Percentiles rank a stretch among this genome's conserved stretches.
Conservation (phyloP, 1,140 invertebrate species). For the Probaryconus sp. region DNA sequence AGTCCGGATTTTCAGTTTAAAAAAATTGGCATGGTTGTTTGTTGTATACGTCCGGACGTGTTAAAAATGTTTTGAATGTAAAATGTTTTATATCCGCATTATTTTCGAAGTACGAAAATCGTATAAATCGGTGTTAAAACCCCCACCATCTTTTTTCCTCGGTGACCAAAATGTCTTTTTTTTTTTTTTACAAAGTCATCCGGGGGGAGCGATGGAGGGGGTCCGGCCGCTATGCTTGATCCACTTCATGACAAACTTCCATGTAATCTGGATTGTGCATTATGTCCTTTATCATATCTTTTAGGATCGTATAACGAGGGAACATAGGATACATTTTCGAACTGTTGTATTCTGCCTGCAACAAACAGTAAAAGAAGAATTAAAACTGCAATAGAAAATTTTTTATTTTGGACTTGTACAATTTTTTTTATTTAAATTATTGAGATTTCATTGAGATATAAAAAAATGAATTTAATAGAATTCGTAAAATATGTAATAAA, state of each 20-base stretch:
- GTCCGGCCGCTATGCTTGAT: slow-evolving; percentile 77
- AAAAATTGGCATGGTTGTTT: slow-evolving; percentile 12
- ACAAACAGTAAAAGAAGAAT: slow-evolving; percentile 43
- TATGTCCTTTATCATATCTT: slow-evolving; percentile 97
- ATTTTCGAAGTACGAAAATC: slow-evolving; percentile 39
- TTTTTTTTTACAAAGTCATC: slow-evolving; percentile 71
- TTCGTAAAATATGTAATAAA: too few species aligned
- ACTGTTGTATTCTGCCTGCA: slow-evolving; percentile 90
- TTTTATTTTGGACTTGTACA: too few species aligned
- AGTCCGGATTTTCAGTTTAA: slow-evolving; percentile 25
- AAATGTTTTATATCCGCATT: slow-evolving; percentile 14
- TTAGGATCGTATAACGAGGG: slow-evolving; percentile 94
- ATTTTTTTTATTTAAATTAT: too few species aligned
- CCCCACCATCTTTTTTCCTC: slow-evolving; percentile 67
- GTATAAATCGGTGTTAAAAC: slow-evolving; percentile 46
- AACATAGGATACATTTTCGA: slow-evolving; percentile 95
- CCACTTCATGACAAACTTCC: slow-evolving; percentile 95
- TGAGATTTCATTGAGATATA: too few species aligned
- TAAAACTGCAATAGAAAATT: background rate
- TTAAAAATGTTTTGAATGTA: slow-evolving; percentile 10
- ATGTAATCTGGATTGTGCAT: slow-evolving; percentile 96
- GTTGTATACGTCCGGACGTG: slow-evolving; percentile 5
- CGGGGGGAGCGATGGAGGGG: slow-evolving; percentile 75
- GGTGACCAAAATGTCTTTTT: slow-evolving; percentile 6
- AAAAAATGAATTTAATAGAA: too few species aligned